A percentile compares a stretch with the other conserved stretches of the same genome.
These are phyloP conservation scores for Drosophila greeni DNA, from an alignment of 2,888 invertebrate genomes.

Conservation along the genomic window DNA sequence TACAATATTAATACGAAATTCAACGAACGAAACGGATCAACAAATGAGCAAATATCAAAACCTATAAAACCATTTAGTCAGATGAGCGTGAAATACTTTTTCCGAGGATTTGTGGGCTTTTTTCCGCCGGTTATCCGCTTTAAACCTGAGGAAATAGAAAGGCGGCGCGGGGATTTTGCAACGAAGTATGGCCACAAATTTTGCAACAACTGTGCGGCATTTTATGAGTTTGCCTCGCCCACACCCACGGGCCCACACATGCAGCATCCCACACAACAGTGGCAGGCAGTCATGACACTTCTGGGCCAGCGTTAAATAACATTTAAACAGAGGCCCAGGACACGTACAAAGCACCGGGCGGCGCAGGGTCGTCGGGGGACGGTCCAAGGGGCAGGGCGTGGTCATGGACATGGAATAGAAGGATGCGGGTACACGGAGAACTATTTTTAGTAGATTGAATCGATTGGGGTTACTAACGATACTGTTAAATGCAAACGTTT, in stretches of 20 bases:
- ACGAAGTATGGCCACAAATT: conserved; percentile 59
- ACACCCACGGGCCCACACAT: conserved; percentile 19
- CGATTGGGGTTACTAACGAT: too few species aligned
- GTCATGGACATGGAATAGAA: conserved; percentile 27
- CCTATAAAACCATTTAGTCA: conserved; percentile 71
- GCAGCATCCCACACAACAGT: conserved; percentile 17
- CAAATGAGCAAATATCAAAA: conserved; percentile 71
- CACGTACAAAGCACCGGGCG: conserved; percentile 50
- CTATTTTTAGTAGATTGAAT: background rate
- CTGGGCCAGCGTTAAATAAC: conserved; percentile 66
- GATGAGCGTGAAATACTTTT: conserved; percentile 68
- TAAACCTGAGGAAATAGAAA: conserved; percentile 32
- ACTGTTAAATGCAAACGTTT: too few species aligned
- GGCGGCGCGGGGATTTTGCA: conserved; percentile 8
- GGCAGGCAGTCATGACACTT: conserved; percentile 47
- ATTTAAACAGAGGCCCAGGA: conserved; percentile 63
- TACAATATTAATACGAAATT: conserved; percentile 49
- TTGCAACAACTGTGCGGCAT: conserved; percentile 63
- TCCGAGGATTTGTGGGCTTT: conserved; percentile 7
- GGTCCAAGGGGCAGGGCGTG: conserved; percentile 18
- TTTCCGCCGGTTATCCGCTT: conserved; percentile 43
- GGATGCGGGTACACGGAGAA: conserved; percentile 37
- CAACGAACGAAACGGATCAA: conserved; percentile 50
- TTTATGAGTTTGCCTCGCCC: conserved; percentile 56
- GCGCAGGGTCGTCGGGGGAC: conserved; percentile 3